A percentile compares a stretch with the other conserved stretches of the same genome.
phyloP scores from a whole-genome alignment of 2,888 invertebrate species.

The Melinaea marsaeus region DNA sequence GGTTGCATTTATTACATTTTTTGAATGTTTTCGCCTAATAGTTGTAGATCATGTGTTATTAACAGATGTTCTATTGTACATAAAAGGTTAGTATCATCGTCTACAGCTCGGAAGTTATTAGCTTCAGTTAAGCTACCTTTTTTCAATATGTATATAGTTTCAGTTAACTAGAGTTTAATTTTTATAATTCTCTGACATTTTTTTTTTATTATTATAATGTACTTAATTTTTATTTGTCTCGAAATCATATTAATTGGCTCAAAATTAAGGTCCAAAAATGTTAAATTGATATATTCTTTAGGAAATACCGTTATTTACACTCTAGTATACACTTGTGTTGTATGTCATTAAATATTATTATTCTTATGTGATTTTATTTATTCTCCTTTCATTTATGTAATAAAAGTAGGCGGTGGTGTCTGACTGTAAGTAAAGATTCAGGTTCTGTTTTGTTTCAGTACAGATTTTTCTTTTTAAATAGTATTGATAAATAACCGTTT shows the following conservation, averaged over 20 bases:
- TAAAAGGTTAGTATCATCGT: neutral
- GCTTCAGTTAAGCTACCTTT: neutral
- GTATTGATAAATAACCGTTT: too few species aligned
- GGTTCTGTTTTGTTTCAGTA: too few species aligned
- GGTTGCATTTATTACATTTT: slow-evolving; percentile 1
- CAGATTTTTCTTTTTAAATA: too few species aligned
- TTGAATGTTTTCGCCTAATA: neutral
- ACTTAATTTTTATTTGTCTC: slow-evolving; percentile 23
- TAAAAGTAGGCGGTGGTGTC: neutral
- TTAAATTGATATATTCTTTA: slow-evolving; percentile 46
- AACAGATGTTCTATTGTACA: neutral
- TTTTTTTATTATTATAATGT: slow-evolving; percentile 28
- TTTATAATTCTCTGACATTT: slow-evolving; percentile 25
- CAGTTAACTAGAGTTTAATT: slow-evolving; percentile 16
- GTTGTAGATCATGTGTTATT: neutral
- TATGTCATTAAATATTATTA: slow-evolving; percentile 65
- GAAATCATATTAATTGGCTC: slow-evolving; percentile 41
- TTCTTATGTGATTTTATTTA: slow-evolving; percentile 50
- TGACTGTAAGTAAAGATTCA: too few species aligned
- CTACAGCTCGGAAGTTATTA: neutral
- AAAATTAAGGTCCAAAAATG: slow-evolving; percentile 46
- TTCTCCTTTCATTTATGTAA: slow-evolving; percentile 13
- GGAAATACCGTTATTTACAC: slow-evolving; percentile 54
- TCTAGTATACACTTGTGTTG: slow-evolving; percentile 62
- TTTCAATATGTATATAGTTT: slow-evolving; percentile 15